Evolutionary conservation across 2,113 vertebrate genomes (phyloP).

Genomic region (Nicator chloris): DNA sequence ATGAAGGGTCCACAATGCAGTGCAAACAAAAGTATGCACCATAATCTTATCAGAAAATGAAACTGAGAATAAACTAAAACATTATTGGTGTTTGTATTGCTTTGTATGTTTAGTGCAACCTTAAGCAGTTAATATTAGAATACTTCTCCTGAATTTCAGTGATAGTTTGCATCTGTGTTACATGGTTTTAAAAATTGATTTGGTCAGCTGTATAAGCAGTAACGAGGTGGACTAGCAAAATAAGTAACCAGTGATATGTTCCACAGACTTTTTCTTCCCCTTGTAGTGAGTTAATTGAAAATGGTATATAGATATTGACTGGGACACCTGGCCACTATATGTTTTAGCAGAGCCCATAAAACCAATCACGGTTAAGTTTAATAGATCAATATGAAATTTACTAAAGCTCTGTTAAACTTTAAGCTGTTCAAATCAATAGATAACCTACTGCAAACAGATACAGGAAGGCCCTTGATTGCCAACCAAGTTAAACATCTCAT

Average conservation of each 20-base stretch:
- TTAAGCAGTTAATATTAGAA: neutral
- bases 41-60: conserved; percentile 10
- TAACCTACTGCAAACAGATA: conserved; percentile 3
- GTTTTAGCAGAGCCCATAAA: conserved; percentile 15
- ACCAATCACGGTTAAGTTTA: conserved; percentile 20
- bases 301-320: conserved; percentile 23
- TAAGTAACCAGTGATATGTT: neutral
- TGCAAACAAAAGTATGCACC: neutral
- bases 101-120: neutral
- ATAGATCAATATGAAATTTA: neutral
- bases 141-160: neutral
- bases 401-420: conserved; percentile 22
- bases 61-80: neutral
- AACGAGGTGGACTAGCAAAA: neutral
- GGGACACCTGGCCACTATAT: neutral
- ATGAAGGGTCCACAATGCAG: neutral
- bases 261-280: neutral
- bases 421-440: conserved; percentile 43
- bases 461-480: neutral
- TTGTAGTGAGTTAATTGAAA: conserved; percentile 39
- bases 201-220: conserved; percentile 6
- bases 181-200: conserved; percentile 30
- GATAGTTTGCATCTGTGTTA: neutral
- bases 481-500: neutral
- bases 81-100: neutral